Conservation (phyloP, 2,888 invertebrate genomes). For the Pseudanteris insignis region DNA sequence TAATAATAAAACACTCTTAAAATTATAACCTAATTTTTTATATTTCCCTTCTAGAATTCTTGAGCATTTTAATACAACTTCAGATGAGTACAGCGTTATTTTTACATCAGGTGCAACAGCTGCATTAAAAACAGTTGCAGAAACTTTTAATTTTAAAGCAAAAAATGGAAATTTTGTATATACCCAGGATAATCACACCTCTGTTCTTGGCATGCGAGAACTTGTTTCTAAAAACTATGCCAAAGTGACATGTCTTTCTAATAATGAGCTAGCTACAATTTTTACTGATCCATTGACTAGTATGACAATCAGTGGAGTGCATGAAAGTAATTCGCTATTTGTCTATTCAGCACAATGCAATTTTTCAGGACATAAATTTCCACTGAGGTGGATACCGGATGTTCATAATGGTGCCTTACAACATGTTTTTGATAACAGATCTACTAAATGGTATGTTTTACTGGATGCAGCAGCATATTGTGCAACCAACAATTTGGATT, state of each 20-base stretch:
- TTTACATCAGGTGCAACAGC: conserved; percentile 96
- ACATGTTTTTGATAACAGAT: conserved; percentile 61
- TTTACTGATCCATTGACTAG: conserved; percentile 56
- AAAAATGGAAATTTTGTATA: conserved; percentile 77
- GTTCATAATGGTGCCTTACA: conserved; percentile 73
- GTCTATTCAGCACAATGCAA: conserved; percentile 94
- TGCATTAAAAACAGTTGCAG: conserved; percentile 83
- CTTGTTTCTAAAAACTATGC: conserved; percentile 71
- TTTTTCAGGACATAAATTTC: conserved; percentile 92
- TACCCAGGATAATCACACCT: conserved; percentile 92
- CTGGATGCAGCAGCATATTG: conserved; percentile 89
- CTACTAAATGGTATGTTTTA: conserved; percentile 76
- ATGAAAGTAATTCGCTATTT: conserved; percentile 72
- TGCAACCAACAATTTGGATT: conserved; percentile 80
- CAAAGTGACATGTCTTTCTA: conserved; percentile 70
- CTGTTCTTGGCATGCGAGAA: conserved; percentile 91
- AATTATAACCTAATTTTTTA: too few species aligned
- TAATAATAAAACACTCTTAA: too few species aligned
- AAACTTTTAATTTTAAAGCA: conserved; percentile 75
- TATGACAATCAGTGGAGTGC: not conserved
- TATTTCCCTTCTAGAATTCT: too few species aligned
- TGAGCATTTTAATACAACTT: conserved; percentile 83
- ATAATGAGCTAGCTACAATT: conserved; percentile 70
- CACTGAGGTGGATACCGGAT: conserved; percentile 75
- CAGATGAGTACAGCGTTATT: conserved; percentile 84